These are phyloP conservation scores for Nasonovia ribisnigri DNA, from an alignment of 2,888 invertebrate genomes.

Conservation along the genomic window DNA sequence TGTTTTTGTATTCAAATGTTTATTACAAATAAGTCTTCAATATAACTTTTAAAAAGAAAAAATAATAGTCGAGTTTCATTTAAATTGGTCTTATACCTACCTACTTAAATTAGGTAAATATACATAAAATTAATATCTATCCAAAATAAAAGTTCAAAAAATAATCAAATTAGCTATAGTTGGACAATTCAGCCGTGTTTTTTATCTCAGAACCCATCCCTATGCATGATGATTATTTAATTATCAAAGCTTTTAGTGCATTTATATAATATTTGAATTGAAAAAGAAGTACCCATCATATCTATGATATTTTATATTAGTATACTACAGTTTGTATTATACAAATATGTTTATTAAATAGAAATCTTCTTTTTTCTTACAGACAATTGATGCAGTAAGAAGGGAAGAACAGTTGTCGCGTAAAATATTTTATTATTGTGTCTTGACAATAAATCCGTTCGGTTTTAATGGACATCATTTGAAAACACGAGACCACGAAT, in stretches of 20 bases:
- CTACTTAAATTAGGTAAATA: neutral
- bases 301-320: neutral
- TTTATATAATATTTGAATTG: neutral
- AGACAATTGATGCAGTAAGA: neutral
- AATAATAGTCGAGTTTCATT: neutral
- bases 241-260: neutral
- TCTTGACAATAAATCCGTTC: conserved; percentile 28
- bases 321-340: too few relatives aligned
- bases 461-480: conserved; percentile 34
- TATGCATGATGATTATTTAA: neutral
- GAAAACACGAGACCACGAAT: conserved; percentile 8
- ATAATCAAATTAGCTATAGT: neutral
- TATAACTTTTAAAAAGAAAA: neutral
- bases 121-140: neutral
- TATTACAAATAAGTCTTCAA: neutral
- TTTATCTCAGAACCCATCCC: neutral
- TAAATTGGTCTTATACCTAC: neutral
- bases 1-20: neutral
- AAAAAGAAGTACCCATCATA: neutral
- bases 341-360: conserved; percentile 20
- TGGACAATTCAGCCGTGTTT: neutral
- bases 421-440: conserved; percentile 30
- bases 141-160: neutral
- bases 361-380: neutral
- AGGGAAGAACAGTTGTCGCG: neutral